Percentiles rank a stretch among this genome's conserved stretches.
These are phyloP conservation scores for Callimorpha dominula DNA, from an alignment of 2,888 invertebrate species.

Conservation along the genomic window DNA sequence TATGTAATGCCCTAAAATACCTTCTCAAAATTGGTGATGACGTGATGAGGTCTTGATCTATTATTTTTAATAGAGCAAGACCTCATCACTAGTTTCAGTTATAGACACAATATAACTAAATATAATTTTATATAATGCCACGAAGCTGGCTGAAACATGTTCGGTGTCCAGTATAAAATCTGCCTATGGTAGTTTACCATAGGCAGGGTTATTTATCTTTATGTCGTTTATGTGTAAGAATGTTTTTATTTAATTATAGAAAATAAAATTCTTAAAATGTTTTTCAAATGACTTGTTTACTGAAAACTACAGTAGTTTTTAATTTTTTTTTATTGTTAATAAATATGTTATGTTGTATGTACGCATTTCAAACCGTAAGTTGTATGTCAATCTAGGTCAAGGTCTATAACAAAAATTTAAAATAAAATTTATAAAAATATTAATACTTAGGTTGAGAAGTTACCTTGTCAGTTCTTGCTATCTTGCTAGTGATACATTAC, in stretches of 20 bases:
- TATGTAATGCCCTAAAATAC: no score
- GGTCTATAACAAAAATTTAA: slow-evolving; percentile 25
- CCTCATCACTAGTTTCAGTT: no score
- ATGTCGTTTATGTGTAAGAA: background rate
- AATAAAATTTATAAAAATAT: slow-evolving; percentile 40
- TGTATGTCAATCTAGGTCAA: slow-evolving; percentile 32
- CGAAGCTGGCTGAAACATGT: no score
- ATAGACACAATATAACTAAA: no score
- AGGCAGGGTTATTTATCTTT: no score
- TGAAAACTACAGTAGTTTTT: slow-evolving; percentile 8
- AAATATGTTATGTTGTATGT: slow-evolving; percentile 36
- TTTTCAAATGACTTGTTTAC: background rate
- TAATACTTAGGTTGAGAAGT: slow-evolving; percentile 37
- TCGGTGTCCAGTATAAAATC: no score
- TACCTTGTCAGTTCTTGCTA: slow-evolving; percentile 42
- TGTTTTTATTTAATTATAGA: background rate
- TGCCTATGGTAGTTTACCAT: no score
- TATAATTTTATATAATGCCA: no score
- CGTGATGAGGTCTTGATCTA: no score
- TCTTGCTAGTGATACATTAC: slow-evolving; percentile 25
- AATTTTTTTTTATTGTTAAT: slow-evolving; percentile 48
- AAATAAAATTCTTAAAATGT: background rate
- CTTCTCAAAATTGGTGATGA: no score
- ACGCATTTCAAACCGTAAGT: slow-evolving; percentile 35
- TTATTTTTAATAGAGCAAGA: no score